Percentiles rank a stretch among this genome's conserved stretches.
phyloP scores from a whole-genome alignment of 2,888 invertebrate species.

The Meteorus cinctellus region DNA sequence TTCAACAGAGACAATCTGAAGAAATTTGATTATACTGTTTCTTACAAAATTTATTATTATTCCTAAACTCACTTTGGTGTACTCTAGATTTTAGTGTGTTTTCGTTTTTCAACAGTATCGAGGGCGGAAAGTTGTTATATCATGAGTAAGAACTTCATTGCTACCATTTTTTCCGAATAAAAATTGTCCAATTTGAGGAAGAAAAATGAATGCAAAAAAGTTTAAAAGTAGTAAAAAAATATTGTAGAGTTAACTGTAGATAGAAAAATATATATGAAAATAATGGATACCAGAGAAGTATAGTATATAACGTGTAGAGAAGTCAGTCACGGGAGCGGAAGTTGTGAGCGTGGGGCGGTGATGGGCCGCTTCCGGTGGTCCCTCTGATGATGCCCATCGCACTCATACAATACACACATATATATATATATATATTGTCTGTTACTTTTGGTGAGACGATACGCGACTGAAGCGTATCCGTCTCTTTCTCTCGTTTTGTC shows the following conservation, averaged over 20 bases:
- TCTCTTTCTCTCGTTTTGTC: slow-evolving; percentile 52
- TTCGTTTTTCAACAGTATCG: too few species aligned
- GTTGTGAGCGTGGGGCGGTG: slow-evolving; percentile 68
- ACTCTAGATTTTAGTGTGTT: too few species aligned
- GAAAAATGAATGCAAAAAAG: too few species aligned
- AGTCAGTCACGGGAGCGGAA: slow-evolving; percentile 61
- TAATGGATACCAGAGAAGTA: not conserved
- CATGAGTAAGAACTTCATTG: too few species aligned
- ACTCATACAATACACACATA: slow-evolving; percentile 10
- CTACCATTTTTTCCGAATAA: too few species aligned
- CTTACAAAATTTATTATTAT: too few species aligned
- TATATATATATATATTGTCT: not conserved
- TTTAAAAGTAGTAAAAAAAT: not conserved
- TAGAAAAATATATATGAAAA: not conserved
- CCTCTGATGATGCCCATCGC: slow-evolving; percentile 55
- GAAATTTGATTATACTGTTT: too few species aligned
- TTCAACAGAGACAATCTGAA: too few species aligned
- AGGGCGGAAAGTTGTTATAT: too few species aligned
- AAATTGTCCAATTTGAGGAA: too few species aligned
- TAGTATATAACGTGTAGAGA: slow-evolving; percentile 16
- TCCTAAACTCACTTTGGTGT: too few species aligned
- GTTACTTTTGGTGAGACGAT: slow-evolving; percentile 10
- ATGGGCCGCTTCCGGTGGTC: slow-evolving; percentile 70
- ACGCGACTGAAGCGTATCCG: slow-evolving; percentile 20
- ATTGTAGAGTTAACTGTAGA: not conserved